These are phyloP conservation scores for Grus americana DNA, from an alignment of 2,113 vertebrate genomes.

Conservation along the genomic window DNA sequence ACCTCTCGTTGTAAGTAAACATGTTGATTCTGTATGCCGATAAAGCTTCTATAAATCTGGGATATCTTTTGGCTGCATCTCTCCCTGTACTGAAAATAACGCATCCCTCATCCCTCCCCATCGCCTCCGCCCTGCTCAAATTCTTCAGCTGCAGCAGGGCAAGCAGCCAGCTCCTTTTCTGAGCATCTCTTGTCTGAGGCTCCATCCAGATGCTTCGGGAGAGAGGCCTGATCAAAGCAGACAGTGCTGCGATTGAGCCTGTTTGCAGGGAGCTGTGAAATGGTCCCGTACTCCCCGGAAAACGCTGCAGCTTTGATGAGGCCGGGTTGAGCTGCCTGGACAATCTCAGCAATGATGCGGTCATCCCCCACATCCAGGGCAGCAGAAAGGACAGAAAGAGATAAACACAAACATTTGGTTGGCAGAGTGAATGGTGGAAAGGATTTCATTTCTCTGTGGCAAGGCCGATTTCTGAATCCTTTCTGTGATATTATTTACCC, in stretches of 20 bases:
- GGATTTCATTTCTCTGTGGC: background rate
- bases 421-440: background rate
- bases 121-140: background rate
- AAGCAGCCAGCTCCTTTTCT: slow-evolving; percentile 69
- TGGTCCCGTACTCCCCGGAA: slow-evolving; percentile 28
- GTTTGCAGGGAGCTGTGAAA: slow-evolving; percentile 54
- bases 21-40: background rate
- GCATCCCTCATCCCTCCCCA: background rate
- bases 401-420: background rate
- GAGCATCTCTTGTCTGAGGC: slow-evolving; percentile 70
- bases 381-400: background rate
- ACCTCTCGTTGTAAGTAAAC: background rate
- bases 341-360: background rate
- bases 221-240: slow-evolving; percentile 69
- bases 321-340: background rate
- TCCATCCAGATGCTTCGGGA: slow-evolving; percentile 50
- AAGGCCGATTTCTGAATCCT: background rate
- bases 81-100: background rate
- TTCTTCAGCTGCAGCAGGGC: slow-evolving; percentile 46
- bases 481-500: background rate
- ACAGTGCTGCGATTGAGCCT: slow-evolving; percentile 52
- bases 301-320: slow-evolving; percentile 39
- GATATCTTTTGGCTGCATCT: background rate
- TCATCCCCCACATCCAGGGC: background rate
- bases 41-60: background rate